Base-by-base conservation (phyloP, 2,113 vertebrate species). In the Triplophysa tibetana region DNA sequence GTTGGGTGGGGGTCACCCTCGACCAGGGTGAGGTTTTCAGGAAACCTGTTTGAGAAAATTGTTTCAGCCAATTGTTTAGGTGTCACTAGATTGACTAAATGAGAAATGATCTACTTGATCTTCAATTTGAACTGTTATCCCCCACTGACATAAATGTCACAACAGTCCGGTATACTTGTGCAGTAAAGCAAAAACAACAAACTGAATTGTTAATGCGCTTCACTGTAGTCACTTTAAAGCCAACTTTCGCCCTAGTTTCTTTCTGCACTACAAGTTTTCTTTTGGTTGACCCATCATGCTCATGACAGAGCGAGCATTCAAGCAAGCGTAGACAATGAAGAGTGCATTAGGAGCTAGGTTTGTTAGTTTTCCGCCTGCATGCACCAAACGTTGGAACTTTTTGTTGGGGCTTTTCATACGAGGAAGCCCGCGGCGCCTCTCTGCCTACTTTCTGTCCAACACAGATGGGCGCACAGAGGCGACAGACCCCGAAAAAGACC, bases 301-400 rank as follows among this genome's bases (percentile, higher is more conserved):
- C 41, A n/a, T 70, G 52, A 76, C 19, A 38, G 38, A 78, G 58
- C n/a, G 41, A 80, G 70, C 79, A 78, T 45, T 81, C 45, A 43
- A 84, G 78, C 75, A 58, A 69, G 67, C 33, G 56, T 23, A 54
- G 17, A 64, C 64, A 66, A 73, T 75, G 64, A 78, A 70, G 33
- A 45, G 74, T 64, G 75, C 69, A 81, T 81, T 75, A 78, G 58
- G 14, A 78, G 45, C 45, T 62, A 64, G 29, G 66, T 69, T 81
- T 75, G 69, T 70, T 65, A n/a, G 63, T 16, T 56, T 75, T 68
- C 79, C 24, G 69, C 75, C 64, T 69, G 68, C 56, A 14, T 11
- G 26, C 74, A 77, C 74, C 52, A 69, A 75, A 66, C 63, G 41
- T 41, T 8, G 3, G 52, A 61, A 64, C 70, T 29, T 76, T 83